phyloP scores from a whole-genome alignment of 2,113 vertebrate genomes.

The Sorex araneus region DNA sequence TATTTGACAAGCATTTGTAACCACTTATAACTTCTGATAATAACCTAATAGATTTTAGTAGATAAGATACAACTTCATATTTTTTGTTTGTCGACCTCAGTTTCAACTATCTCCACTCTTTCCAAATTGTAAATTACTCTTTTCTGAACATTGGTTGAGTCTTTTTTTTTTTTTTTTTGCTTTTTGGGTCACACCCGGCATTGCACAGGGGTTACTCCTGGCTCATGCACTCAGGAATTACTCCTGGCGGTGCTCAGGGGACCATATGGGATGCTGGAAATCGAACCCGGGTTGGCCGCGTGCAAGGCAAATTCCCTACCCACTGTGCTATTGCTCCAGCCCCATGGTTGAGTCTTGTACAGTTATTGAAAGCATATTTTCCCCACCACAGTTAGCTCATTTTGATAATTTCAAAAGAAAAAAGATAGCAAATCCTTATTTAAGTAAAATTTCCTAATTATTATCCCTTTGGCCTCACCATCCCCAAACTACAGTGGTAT shows the following conservation, averaged over 20 bases:
- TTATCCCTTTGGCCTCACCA: neutral
- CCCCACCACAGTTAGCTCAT: neutral
- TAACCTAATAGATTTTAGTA: neutral
- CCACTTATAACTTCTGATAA: too few species aligned
- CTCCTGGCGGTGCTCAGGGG: too few species aligned
- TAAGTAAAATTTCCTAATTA: neutral
- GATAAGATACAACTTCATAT: neutral
- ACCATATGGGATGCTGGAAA: too few species aligned
- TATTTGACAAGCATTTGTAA: neutral
- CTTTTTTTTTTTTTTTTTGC: too few species aligned
- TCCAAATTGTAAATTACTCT: too few species aligned
- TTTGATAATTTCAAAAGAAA: neutral
- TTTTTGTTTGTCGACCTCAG: neutral
- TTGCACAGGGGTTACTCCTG: too few species aligned
- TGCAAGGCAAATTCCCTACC: too few species aligned
- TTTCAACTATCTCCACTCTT: neutral
- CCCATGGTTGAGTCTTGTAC: neutral
- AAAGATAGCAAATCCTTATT: neutral
- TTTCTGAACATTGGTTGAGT: too few species aligned
- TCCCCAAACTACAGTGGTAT: neutral
- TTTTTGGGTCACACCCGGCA: too few species aligned
- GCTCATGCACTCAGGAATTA: too few species aligned
- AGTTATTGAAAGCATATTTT: neutral
- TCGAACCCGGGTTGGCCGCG: too few species aligned
- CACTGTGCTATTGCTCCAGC: too few species aligned